Percentiles rank a stretch among this genome's conserved stretches.
These are phyloP conservation scores for Notechis scutatus DNA, from an alignment of 2,113 vertebrate species.

Conservation along the genomic window DNA sequence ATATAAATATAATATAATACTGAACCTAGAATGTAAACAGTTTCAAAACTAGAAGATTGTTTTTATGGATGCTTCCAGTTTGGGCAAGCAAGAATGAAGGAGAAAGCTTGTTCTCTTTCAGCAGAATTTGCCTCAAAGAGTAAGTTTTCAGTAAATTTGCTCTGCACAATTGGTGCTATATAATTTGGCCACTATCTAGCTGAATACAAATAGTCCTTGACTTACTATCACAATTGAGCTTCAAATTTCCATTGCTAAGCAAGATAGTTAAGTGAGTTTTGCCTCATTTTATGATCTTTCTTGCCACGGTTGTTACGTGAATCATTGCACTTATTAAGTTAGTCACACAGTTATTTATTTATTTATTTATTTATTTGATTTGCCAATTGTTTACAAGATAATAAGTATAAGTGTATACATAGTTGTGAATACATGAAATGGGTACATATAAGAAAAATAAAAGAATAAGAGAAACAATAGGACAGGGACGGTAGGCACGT, in stretches of 20 bases:
- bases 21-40: background rate
- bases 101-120: background rate
- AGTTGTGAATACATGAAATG: no score
- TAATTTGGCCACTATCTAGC: background rate
- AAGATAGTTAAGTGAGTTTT: background rate
- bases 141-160: background rate
- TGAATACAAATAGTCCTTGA: background rate
- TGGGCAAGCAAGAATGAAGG: background rate
- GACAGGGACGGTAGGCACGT: no score
- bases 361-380: no score
- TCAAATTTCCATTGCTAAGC: background rate
- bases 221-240: background rate
- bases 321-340: background rate
- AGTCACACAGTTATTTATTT: no score
- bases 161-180: background rate
- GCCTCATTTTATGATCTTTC: background rate
- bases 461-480: no score
- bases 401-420: no score
- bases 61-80: background rate
- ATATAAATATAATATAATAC: background rate
- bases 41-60: background rate
- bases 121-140: background rate
- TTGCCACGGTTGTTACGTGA: background rate
- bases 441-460: no score
- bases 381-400: no score